Evolutionary conservation across 1,140 invertebrate species (phyloP).

Genomic region (Drosophila nasuta): DNA sequence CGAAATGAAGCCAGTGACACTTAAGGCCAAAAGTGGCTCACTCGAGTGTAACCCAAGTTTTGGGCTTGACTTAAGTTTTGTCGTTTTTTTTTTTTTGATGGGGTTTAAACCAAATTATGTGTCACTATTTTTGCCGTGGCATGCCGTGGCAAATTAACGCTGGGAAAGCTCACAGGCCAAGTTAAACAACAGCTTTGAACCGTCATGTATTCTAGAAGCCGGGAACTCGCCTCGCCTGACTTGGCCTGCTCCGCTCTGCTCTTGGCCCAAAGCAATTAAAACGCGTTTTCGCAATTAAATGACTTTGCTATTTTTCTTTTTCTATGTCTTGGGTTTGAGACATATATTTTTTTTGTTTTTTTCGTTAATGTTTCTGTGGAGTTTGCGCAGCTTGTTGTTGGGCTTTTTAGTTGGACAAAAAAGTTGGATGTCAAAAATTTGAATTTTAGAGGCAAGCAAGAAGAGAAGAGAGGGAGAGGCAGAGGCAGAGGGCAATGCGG

Average conservation of each 20-base stretch:
- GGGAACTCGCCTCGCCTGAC: conserved; percentile 5
- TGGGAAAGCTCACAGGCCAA: conserved; percentile 64
- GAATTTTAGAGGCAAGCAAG: conserved; percentile 38
- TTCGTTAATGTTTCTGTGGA: conserved; percentile 8
- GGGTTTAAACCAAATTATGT: conserved; percentile 32
- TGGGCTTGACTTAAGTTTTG: conserved; percentile 11
- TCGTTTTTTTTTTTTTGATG: conserved; percentile 6
- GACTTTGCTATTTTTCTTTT: conserved; percentile 78
- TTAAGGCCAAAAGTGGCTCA: conserved; percentile 10
- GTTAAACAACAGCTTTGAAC: conserved; percentile 16
- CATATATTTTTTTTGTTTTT: conserved; percentile 1
- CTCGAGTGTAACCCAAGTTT: conserved; percentile 12
- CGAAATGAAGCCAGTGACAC: conserved; percentile 13
- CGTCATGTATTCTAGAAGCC: conserved; percentile 45
- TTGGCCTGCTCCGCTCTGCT: conserved; percentile 12
- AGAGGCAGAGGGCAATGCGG: no score
- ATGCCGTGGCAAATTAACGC: conserved; percentile 48
- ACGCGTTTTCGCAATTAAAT: conserved; percentile 83
- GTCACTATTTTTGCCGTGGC: conserved; percentile 24
- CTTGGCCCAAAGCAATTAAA: conserved; percentile 74
- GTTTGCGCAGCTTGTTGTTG: conserved; percentile 34
- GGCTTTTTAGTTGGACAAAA: conserved; percentile 64
- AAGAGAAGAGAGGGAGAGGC: background rate
- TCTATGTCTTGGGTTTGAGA: background rate
- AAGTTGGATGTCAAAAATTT: conserved; percentile 81